Conservation (phyloP, 2,113 vertebrate species). For the Amblyopsis rosae region DNA sequence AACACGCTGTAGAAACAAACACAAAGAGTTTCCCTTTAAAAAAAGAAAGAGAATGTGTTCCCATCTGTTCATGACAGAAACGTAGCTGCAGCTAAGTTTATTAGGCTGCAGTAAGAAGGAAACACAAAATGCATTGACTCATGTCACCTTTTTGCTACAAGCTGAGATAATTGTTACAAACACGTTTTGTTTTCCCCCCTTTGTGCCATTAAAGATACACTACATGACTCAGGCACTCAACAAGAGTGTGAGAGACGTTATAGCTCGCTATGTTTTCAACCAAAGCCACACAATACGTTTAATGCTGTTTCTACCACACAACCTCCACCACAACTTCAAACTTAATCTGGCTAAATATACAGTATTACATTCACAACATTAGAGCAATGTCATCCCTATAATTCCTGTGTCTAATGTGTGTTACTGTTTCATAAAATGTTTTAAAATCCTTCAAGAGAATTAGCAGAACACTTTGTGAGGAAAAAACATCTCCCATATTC, state of each 20-base stretch:
- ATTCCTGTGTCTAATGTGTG: neutral
- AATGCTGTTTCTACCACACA: too few species aligned
- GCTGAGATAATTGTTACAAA: neutral
- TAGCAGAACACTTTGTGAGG: conserved; percentile 5
- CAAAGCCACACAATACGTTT: too few species aligned
- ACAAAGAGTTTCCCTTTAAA: conserved; percentile 48
- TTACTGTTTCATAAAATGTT: conserved; percentile 14
- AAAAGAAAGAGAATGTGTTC: conserved; percentile 3
- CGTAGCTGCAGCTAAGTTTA: too few species aligned
- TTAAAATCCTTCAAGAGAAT: conserved; percentile 13
- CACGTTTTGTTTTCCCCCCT: neutral
- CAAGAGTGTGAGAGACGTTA: too few species aligned
- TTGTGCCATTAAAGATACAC: too few species aligned
- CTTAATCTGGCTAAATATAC: too few species aligned
- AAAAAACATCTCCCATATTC: neutral
- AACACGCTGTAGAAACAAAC: conserved; percentile 53
- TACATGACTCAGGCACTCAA: too few species aligned
- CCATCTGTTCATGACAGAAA: neutral
- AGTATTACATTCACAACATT: neutral
- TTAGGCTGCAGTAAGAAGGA: conserved; percentile 11
- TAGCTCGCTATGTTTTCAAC: too few species aligned
- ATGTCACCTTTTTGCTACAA: conserved; percentile 35
- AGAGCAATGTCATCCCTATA: neutral
- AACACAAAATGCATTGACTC: neutral
- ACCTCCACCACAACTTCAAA: too few species aligned